These are phyloP conservation scores for Acrobeloides nanus DNA, from an alignment of 2,888 invertebrate genomes.

Conservation along the genomic window DNA sequence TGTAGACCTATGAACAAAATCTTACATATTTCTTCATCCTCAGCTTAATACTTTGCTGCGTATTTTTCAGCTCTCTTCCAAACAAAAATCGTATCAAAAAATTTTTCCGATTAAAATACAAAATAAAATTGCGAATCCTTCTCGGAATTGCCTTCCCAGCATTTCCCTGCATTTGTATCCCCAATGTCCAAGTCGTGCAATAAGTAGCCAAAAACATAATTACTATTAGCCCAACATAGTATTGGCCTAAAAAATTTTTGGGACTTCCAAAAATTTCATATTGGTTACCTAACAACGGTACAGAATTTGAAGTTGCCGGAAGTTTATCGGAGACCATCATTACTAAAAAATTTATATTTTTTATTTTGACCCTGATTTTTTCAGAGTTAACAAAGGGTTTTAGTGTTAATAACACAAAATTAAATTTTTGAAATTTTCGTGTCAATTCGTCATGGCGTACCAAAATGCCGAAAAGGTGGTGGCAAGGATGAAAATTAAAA, in stretches of 20 bases:
- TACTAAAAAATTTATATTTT: slow-evolving; percentile 19
- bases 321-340: slow-evolving; percentile 52
- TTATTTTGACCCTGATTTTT: background rate
- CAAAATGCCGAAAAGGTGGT: too few relatives aligned
- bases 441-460: too few relatives aligned
- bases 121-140: slow-evolving; percentile 35
- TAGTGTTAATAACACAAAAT: too few relatives aligned
- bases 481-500: too few relatives aligned
- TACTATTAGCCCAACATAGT: slow-evolving; percentile 33
- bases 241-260: slow-evolving; percentile 10
- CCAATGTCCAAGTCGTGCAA: slow-evolving; percentile 28
- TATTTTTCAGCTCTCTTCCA: slow-evolving; percentile 42
- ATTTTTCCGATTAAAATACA: slow-evolving; percentile 35
- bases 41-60: slow-evolving; percentile 45
- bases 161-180: slow-evolving; percentile 41
- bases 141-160: slow-evolving; percentile 20
- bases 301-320: slow-evolving; percentile 41
- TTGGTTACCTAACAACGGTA: slow-evolving; percentile 38
- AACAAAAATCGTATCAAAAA: slow-evolving; percentile 40
- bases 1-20: too few relatives aligned
- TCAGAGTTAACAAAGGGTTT: background rate
- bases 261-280: slow-evolving; percentile 5
- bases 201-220: slow-evolving; percentile 48
- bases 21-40: slow-evolving; percentile 45
- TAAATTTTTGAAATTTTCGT: too few relatives aligned